Evolutionary conservation across 2,888 invertebrate species (phyloP).

Genomic region (Dromius quadrimaculatus): DNA sequence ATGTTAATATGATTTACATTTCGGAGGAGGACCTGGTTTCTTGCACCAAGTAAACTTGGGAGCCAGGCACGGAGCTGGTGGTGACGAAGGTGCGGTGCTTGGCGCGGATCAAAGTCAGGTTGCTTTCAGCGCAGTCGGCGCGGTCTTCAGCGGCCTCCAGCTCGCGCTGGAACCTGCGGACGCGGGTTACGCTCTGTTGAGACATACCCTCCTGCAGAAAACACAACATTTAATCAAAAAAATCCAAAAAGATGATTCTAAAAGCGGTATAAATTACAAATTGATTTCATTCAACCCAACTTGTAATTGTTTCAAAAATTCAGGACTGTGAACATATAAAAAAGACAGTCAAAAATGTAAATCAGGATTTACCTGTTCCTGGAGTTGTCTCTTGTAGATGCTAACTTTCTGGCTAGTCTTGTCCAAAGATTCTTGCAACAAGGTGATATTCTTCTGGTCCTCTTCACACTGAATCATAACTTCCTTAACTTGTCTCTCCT

Average conservation of each 20-base stretch:
- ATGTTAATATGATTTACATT: conserved; percentile 59
- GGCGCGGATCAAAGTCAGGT: conserved; percentile 93
- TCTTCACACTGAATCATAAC: conserved; percentile 95
- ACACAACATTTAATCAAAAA: too few species aligned
- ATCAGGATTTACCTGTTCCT: conserved; percentile 84
- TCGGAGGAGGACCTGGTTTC: conserved; percentile 74
- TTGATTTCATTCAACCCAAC: too few species aligned
- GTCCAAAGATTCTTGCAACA: conserved; percentile 92
- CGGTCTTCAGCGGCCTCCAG: conserved; percentile 97
- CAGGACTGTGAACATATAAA: not conserved
- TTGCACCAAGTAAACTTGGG: conserved; percentile 91
- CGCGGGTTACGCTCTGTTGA: conserved; percentile 92
- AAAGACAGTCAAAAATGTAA: conserved; percentile 3
- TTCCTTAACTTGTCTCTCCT: conserved; percentile 97
- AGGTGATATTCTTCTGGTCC: conserved; percentile 94
- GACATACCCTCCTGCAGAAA: conserved; percentile 90
- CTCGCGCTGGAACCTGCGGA: conserved; percentile 98
- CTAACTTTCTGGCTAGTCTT: conserved; percentile 88
- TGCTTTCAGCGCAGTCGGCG: conserved; percentile 94
- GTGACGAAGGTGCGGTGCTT: conserved; percentile 98
- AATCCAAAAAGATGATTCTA: too few species aligned
- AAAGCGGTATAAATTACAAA: too few species aligned
- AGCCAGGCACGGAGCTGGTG: conserved; percentile 92
- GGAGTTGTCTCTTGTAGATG: conserved; percentile 96
- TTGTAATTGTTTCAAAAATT: not conserved